phyloP scores from a whole-genome alignment of 2,113 vertebrate genomes.

The Myotis brandtii region DNA sequence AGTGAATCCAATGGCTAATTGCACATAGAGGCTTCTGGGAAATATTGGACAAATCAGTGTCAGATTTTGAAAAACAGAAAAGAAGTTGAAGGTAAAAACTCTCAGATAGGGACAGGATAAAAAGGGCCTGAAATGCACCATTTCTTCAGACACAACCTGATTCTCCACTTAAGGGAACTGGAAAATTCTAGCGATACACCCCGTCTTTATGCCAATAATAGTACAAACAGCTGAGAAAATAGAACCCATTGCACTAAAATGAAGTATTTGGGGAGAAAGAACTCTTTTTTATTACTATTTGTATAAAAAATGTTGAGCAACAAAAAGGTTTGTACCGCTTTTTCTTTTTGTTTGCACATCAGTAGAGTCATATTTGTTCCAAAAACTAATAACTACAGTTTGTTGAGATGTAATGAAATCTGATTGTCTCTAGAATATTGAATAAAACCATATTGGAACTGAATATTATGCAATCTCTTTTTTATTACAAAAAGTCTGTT shows the following conservation, averaged over 20 bases:
- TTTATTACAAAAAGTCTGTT: conserved; percentile 40
- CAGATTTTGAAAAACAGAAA: conserved; percentile 88
- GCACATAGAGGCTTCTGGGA: conserved; percentile 90
- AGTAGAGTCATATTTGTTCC: conserved; percentile 13
- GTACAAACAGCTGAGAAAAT: conserved; percentile 74
- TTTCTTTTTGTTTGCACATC: conserved; percentile 39
- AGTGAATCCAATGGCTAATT: conserved; percentile 92
- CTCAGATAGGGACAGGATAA: conserved; percentile 78
- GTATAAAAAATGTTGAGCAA: conserved; percentile 25
- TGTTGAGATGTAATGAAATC: conserved; percentile 28
- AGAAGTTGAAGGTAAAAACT: conserved; percentile 85
- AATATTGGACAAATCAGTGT: conserved; percentile 89
- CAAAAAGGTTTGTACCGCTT: not conserved
- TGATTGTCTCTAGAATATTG: not conserved
- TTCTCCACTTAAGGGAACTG: conserved; percentile 74
- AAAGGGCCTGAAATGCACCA: conserved; percentile 79
- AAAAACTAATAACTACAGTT: conserved; percentile 40
- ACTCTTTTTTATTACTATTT: conserved; percentile 45
- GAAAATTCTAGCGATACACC: conserved; percentile 77
- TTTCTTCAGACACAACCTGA: conserved; percentile 80
- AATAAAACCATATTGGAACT: not conserved
- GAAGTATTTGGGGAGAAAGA: not conserved
- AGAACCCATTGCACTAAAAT: conserved; percentile 32
- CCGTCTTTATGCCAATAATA: conserved; percentile 66
- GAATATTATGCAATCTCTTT: conserved; percentile 4